Conservation (phyloP, 2,888 invertebrate genomes). For the Drosophila putrida region DNA sequence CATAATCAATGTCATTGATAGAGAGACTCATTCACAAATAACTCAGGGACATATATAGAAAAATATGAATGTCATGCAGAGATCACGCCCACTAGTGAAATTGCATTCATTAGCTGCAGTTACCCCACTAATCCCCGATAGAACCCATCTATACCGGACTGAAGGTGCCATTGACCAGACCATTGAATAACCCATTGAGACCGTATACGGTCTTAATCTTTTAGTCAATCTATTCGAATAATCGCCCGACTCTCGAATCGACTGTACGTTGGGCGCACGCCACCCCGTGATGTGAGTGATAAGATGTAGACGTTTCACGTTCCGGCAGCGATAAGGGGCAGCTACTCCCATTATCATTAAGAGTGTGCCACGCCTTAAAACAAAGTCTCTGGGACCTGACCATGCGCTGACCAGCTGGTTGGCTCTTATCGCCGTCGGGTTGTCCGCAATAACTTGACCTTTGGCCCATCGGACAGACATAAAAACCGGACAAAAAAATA, state of each 20-base stretch:
- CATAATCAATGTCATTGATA: background rate
- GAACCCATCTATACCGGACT: background rate
- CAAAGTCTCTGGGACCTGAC: conserved; percentile 12
- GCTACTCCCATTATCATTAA: background rate
- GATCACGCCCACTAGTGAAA: conserved; percentile 32
- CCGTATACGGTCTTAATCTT: conserved; percentile 25
- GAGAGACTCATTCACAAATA: conserved; percentile 21
- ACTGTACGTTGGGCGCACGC: conserved; percentile 23
- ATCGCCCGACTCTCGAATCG: background rate
- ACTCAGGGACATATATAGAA: background rate
- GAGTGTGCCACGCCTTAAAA: conserved; percentile 20
- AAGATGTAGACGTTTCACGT: conserved; percentile 37
- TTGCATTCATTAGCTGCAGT: conserved; percentile 4
- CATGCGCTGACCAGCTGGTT: conserved; percentile 49
- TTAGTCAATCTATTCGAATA: conserved; percentile 14
- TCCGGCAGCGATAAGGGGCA: conserved; percentile 29
- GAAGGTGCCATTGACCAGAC: conserved; percentile 9
- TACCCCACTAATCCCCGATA: background rate
- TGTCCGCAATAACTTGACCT: conserved; percentile 38
- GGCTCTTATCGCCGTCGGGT: conserved; percentile 39
- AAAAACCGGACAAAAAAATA: background rate
- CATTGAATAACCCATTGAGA: conserved; percentile 27
- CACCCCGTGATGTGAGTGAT: conserved; percentile 27
- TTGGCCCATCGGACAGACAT: conserved; percentile 9
- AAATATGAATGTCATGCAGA: conserved; percentile 32